phyloP scores from a whole-genome alignment of 2,797 vertebrate genomes.

The Dicrostonyx torquatus region DNA sequence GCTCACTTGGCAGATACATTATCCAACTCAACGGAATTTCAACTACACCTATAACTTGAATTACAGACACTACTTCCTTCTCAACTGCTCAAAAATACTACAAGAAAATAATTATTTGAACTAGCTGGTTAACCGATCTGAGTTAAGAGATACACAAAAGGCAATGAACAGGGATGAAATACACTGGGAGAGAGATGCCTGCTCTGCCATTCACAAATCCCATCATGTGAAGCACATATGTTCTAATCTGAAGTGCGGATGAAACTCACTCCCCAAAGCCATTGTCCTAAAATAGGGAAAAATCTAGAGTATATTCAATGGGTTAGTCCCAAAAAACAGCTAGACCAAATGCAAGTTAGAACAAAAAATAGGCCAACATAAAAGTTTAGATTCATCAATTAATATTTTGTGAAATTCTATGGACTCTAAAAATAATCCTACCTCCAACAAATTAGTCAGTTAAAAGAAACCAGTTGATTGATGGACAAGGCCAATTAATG shows the following conservation, averaged over 20 bases:
- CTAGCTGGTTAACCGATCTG: constrained; percentile 42
- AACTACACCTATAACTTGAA: constrained; percentile 33
- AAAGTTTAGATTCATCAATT: constrained; percentile 23
- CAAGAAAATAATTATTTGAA: constrained; percentile 52
- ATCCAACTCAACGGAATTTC: constrained; percentile 47
- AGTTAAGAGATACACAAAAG: constrained; percentile 55
- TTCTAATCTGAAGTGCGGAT: constrained; percentile 28
- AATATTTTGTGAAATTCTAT: constrained; percentile 32
- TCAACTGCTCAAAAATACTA: constrained; percentile 54
- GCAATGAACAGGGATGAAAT: constrained; percentile 9
- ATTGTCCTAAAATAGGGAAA: constrained; percentile 38
- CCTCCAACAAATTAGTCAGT: neutral
- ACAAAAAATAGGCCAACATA: constrained; percentile 18
- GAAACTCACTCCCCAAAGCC: constrained; percentile 35
- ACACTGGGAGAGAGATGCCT: neutral
- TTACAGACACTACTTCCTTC: constrained; percentile 65
- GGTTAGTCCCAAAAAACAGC: neutral
- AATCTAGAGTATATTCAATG: neutral
- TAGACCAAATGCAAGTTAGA: constrained; percentile 15
- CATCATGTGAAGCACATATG: neutral
- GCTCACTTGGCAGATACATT: neutral
- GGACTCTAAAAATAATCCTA: constrained; percentile 28
- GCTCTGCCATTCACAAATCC: neutral
- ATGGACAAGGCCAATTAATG: neutral
- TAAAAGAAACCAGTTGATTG: neutral